Conservation (phyloP, 1,140 invertebrate species). For the Xylocopa sonorina region DNA sequence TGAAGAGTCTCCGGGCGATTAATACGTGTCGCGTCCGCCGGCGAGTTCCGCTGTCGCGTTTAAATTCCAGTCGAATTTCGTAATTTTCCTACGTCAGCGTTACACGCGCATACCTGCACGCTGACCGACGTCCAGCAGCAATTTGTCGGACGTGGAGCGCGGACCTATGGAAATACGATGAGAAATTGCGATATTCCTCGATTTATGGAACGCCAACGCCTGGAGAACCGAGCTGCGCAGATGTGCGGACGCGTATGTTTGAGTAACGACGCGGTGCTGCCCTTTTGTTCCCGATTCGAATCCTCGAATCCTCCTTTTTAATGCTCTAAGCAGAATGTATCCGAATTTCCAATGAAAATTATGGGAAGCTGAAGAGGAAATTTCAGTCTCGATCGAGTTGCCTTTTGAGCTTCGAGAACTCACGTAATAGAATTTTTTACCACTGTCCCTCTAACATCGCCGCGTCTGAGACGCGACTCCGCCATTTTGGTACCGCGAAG, state of each 20-base stretch:
- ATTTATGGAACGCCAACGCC: slow-evolving; percentile 15
- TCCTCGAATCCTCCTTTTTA: too few relatives aligned
- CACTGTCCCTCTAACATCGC: too few relatives aligned
- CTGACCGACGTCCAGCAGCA: slow-evolving; percentile 10
- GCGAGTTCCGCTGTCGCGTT: background rate
- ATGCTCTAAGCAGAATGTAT: too few relatives aligned
- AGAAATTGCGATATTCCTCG: slow-evolving; percentile 26
- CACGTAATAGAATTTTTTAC: too few relatives aligned
- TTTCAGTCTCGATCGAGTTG: too few relatives aligned
- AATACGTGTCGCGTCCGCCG: slow-evolving; percentile 7
- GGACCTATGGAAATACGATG: slow-evolving; percentile 24
- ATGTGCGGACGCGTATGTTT: background rate
- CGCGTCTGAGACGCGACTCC: too few relatives aligned
- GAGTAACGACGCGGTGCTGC: background rate
- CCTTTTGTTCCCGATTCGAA: background rate
- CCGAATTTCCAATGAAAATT: too few relatives aligned
- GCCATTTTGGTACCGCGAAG: too few relatives aligned
- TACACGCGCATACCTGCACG: background rate
- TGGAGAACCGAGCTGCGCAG: background rate
- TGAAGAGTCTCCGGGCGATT: slow-evolving; percentile 5
- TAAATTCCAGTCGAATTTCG: slow-evolving; percentile 39
- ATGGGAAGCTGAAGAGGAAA: too few relatives aligned
- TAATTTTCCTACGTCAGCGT: slow-evolving; percentile 40
- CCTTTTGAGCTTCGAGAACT: too few relatives aligned
- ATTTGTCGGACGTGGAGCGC: slow-evolving; percentile 8